phyloP scores from a whole-genome alignment of 2,797 vertebrate genomes.

The Taenioides sp. region DNA sequence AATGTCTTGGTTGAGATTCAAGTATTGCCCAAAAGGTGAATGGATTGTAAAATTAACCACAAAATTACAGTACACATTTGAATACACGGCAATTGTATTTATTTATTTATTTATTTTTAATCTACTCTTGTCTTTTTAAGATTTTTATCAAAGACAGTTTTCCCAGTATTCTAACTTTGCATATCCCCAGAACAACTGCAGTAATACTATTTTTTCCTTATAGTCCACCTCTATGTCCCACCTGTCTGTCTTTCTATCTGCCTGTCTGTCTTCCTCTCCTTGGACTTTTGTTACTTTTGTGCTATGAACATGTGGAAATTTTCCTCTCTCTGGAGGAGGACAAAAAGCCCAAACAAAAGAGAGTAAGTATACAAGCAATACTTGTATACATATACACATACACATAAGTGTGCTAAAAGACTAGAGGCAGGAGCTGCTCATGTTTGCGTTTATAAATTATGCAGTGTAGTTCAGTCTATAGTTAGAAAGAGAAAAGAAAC shows the following conservation, averaged over 20 bases:
- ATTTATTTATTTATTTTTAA: too few relatives aligned
- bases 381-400: neutral
- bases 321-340: slow-evolving; percentile 59
- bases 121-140: too few relatives aligned
- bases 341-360: slow-evolving; percentile 62
- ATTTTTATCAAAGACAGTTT: too few relatives aligned
- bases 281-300: slow-evolving; percentile 33
- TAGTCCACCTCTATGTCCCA: neutral
- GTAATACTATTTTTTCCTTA: neutral
- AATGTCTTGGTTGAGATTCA: neutral
- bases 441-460: neutral
- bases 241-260: slow-evolving; percentile 3
- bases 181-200: neutral
- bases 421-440: neutral
- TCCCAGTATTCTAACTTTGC: too few relatives aligned
- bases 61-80: too few relatives aligned
- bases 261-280: neutral
- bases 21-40: neutral
- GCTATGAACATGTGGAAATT: slow-evolving; percentile 56
- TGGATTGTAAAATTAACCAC: too few relatives aligned
- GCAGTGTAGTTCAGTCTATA: neutral
- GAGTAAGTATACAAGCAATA: slow-evolving; percentile 81
- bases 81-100: too few relatives aligned
- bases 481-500: neutral
- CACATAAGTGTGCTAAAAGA: neutral